Conservation (phyloP, 53 echinoderm and acorn worm species). For the Henricia sp. region DNA sequence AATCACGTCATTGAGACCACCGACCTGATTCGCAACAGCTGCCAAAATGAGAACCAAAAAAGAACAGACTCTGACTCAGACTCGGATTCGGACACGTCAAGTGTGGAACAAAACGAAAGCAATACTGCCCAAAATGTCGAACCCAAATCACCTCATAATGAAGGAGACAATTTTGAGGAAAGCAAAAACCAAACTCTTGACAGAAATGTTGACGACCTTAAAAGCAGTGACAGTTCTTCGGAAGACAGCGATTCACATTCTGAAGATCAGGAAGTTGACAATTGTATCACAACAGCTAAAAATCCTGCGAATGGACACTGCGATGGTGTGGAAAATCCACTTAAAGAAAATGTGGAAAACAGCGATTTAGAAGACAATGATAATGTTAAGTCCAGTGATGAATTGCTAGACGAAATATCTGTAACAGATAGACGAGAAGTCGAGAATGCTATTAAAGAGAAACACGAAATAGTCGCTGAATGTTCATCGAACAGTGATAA, state of each 20-base stretch:
- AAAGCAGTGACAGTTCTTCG: conserved; percentile 28
- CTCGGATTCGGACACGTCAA: neutral
- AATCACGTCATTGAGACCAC: conserved; percentile 31
- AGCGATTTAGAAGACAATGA: neutral
- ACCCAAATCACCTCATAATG: neutral
- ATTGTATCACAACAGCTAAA: neutral
- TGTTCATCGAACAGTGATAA: conserved; percentile 30
- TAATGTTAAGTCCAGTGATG: neutral
- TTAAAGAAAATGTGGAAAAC: too few species aligned
- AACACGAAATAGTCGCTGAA: neutral
- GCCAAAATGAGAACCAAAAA: neutral
- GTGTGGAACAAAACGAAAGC: conserved; percentile 6
- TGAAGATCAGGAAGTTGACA: conserved; percentile 15
- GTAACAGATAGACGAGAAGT: conserved; percentile 1
- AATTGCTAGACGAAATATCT: neutral
- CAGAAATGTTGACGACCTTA: conserved; percentile 3
- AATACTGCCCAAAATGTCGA: conserved; percentile 8
- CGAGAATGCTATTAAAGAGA: conserved; percentile 41
- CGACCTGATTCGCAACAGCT: neutral
- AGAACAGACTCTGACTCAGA: conserved; percentile 27
- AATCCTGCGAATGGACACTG: neutral
- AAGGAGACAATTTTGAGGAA: neutral
- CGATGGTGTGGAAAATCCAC: neutral
- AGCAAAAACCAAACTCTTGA: conserved; percentile 19
- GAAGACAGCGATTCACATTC: conserved; percentile 18